These are phyloP conservation scores for Drosophila pseudotalamancana DNA, from an alignment of 2,888 invertebrate species.

Conservation along the genomic window DNA sequence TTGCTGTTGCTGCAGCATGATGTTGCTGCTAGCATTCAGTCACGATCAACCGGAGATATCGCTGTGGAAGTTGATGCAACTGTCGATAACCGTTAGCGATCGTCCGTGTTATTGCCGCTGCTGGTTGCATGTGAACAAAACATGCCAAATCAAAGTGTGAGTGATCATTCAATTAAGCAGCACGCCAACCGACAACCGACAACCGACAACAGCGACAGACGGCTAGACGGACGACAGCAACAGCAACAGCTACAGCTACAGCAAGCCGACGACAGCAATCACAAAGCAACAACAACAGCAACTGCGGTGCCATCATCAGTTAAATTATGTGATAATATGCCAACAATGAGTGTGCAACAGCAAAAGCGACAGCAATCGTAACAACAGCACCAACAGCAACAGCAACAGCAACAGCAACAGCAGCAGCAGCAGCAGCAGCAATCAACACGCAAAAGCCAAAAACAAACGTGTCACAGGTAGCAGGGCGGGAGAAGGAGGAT, in stretches of 20 bases:
- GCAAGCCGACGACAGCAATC: slow-evolving; percentile 53
- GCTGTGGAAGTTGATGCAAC: slow-evolving; percentile 57
- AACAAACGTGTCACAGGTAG: slow-evolving; percentile 69
- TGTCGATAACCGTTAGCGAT: slow-evolving; percentile 72
- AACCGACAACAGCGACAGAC: slow-evolving; percentile 12
- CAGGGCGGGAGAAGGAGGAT: neutral
- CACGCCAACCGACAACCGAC: slow-evolving; percentile 70
- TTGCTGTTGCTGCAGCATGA: slow-evolving; percentile 8
- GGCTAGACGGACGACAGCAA: slow-evolving; percentile 1
- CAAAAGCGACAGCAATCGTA: slow-evolving; percentile 35
- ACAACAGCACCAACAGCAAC: slow-evolving; percentile 25
- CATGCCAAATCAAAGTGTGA: slow-evolving; percentile 77
- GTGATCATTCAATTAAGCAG: slow-evolving; percentile 80
- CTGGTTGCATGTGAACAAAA: slow-evolving; percentile 70
- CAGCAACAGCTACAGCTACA: slow-evolving; percentile 14
- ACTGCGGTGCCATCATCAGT: slow-evolving; percentile 76
- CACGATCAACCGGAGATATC: slow-evolving; percentile 59
- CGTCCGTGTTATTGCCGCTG: slow-evolving; percentile 27
- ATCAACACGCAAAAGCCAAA: slow-evolving; percentile 77
- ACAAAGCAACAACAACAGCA: slow-evolving; percentile 50
- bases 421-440: slow-evolving; percentile 53
- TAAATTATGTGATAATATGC: slow-evolving; percentile 80
- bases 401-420: slow-evolving; percentile 48
- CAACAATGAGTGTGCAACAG: slow-evolving; percentile 81
- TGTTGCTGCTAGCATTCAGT: slow-evolving; percentile 59